Evolutionary conservation across 2,888 invertebrate species (phyloP).

Genomic region (Drosophila algonquin): DNA sequence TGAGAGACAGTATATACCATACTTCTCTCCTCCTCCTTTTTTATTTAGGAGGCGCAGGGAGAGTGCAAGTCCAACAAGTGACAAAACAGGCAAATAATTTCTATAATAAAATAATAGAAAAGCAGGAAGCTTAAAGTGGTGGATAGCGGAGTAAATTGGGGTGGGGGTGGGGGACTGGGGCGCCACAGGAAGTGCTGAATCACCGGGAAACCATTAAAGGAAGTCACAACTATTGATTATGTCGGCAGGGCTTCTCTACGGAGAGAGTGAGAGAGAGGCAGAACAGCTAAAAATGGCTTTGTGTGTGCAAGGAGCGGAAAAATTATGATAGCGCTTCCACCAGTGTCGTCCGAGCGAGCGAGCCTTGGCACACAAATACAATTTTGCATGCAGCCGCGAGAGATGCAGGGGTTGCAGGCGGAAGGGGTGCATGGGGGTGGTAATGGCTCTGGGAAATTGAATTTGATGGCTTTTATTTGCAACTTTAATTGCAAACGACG

Average conservation of each 20-base stretch:
- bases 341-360: slow-evolving; percentile 17
- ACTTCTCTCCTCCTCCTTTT: no score
- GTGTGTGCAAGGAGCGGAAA: slow-evolving; percentile 67
- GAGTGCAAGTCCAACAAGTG: slow-evolving; percentile 59
- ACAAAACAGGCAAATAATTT: slow-evolving; percentile 55
- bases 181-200: slow-evolving; percentile 69
- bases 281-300: slow-evolving; percentile 65
- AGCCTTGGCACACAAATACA: slow-evolving; percentile 52
- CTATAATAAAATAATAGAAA: slow-evolving; percentile 62
- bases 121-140: slow-evolving; percentile 12
- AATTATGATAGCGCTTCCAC: slow-evolving; percentile 63
- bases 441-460: slow-evolving; percentile 46
- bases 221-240: slow-evolving; percentile 81
- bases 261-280: neutral
- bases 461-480: slow-evolving; percentile 67
- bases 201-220: slow-evolving; percentile 81
- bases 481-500: slow-evolving; percentile 58
- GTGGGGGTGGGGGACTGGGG: neutral
- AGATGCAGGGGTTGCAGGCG: neutral
- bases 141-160: slow-evolving; percentile 10
- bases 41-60: slow-evolving; percentile 6
- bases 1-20: no score
- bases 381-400: slow-evolving; percentile 46
- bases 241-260: slow-evolving; percentile 42
- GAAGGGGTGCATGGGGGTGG: neutral